Conservation (phyloP, 2,888 invertebrate species). For the Balanococcus diminutus region DNA sequence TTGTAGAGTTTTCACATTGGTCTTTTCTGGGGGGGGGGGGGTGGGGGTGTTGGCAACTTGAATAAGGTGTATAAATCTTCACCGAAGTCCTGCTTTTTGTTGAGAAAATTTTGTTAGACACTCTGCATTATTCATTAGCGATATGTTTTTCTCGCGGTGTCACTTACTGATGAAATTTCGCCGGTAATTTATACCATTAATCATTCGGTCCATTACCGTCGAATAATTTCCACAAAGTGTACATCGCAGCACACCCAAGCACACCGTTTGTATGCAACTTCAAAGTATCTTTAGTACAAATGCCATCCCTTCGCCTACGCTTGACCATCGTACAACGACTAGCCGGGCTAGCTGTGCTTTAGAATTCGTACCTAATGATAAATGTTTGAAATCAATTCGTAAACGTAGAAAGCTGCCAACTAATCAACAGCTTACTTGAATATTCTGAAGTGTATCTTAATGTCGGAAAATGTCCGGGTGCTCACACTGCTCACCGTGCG, state of each 20-base stretch:
- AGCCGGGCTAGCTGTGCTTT: neutral
- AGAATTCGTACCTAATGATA: too few species aligned
- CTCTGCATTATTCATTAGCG: neutral
- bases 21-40: too few species aligned
- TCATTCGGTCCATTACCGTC: neutral
- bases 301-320: neutral
- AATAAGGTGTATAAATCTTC: too few species aligned
- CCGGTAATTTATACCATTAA: neutral
- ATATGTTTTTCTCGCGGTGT: neutral
- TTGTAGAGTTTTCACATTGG: too few species aligned
- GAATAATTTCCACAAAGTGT: neutral
- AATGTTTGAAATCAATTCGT: neutral
- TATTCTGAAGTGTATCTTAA: neutral
- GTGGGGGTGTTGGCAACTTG: too few species aligned
- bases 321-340: neutral
- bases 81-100: too few species aligned
- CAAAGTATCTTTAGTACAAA: neutral
- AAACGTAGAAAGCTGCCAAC: neutral
- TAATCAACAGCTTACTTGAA: slow-evolving; percentile 9
- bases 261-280: neutral
- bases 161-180: neutral
- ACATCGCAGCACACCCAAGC: neutral
- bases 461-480: neutral
- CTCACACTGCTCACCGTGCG: neutral
- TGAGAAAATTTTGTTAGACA: too few species aligned